Evolutionary conservation across 2,888 invertebrate genomes (phyloP), one percentile per base, ranked within the genome.

Genomic region (Drosophila sordidapex): DNA sequence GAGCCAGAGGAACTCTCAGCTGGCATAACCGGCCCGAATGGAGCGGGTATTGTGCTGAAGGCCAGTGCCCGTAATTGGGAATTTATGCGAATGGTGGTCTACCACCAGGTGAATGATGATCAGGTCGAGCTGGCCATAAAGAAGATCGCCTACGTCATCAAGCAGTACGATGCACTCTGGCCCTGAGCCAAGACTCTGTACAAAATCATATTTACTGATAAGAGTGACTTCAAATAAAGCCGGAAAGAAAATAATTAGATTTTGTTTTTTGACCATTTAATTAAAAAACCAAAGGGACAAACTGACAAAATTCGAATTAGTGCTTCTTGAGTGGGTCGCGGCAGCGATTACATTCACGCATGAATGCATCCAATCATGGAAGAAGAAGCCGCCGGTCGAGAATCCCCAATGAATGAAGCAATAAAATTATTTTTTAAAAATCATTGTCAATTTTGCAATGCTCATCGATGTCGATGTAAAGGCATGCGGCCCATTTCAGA

Each of bases 141-240:
- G 91, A 97, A 97, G 93, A 94, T 97, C 65, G 93, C 93, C 0
- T 95, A 94, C 76, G 96, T 97, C 25, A 95, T 97, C 70, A 94
- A 93, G 70, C 95, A 96, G 91, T 93, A 95, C 46, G 95, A 95
- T 70, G 74, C 64, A 29, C 70, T 69, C 59, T 92, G 79, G 78
- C 72, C 76, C 40, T 74, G 38, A 70, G 27, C n/a, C 2, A 11
- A 6, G 25, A 21, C 8, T 27, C 4, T 8, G 13, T 15, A 1
- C 29, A 31, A 25, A 33, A 3, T 40, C 13, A 21, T 60, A 29
- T 43, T 52, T 5, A 27, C 21, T 33, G 36, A 64, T 40, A 33
- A 57, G 36, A 48, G 13, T 27, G 46, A 53, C 4, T 38, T 57
- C 2, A 27, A 62, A 40, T 25, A 21, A 33, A 53, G 35, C 27